Base-by-base conservation (phyloP, 2,113 vertebrate species). In the Nansenia antarctica region DNA sequence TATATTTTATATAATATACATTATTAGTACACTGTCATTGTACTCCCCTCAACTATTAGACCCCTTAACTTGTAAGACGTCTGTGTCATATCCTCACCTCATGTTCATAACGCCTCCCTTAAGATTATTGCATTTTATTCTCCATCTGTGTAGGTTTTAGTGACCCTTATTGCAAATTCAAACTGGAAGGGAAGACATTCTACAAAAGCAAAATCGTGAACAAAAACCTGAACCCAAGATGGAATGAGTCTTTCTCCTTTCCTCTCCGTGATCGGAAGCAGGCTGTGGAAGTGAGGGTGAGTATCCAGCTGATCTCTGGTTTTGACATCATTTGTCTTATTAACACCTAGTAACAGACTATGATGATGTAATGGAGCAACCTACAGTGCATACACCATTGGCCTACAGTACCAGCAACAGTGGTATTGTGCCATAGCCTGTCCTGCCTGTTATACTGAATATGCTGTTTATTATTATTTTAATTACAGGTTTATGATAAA, bases 171-270 rank as follows among this genome's bases (percentile, higher is more conserved):
- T 96, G 98, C 83, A 99, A 99, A 80, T 96, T 99, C 85, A 96
- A 96, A 89, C 85, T 98, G 47, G 94, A 95, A 34, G 96, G 94
- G 49, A 99, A 98, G 84, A 96, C 95, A 1, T 82, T 98, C 9
- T 98, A 98, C 79, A 99, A 99, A 91, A 98, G 97, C 80, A 99
- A 96, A 85, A 96, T 98, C 8, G 85, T 97, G 66, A 95, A 95
- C 78, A 99, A 95, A 85, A 96, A 94, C 85, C 79, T 98, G 77
- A 98, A 98, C 76, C 98, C 98, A 0, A 79, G 90, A 8, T 99
- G 98, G 98, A 95, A 98, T 12, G 98, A 99, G 78, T 92, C 90
- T 3, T 96, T 99, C 20, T 93, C 94, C 29, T 83, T 96, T 65
- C 93, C 95, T 0, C 88, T 99, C 22, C 93, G 94, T 57, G 95